These are phyloP conservation scores for Heliconius erato DNA, from an alignment of 2,888 invertebrate genomes.

Conservation along the genomic window DNA sequence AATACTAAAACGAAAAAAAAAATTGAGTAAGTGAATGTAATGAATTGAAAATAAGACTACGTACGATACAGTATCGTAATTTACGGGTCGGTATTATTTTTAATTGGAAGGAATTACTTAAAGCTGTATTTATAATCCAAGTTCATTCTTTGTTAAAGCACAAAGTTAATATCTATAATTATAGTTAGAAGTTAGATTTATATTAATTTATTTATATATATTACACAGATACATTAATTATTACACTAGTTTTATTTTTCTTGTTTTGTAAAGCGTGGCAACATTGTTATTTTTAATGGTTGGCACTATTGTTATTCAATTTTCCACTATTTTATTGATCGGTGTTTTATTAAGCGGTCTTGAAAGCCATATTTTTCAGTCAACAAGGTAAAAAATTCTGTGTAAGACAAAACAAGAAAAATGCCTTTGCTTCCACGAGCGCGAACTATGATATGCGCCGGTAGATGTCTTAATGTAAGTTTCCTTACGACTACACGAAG, in stretches of 20 bases:
- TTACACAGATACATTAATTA: no score
- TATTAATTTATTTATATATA: no score
- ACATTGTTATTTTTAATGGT: not conserved
- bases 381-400: conserved; percentile 24
- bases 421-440: conserved; percentile 37
- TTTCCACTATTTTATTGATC: conserved; percentile 13
- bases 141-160: no score
- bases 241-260: not conserved
- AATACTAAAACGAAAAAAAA: no score
- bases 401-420: conserved; percentile 7
- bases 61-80: no score
- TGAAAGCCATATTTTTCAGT: conserved; percentile 1
- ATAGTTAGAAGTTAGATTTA: no score
- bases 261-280: not conserved
- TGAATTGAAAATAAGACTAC: no score
- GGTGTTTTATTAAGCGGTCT: not conserved
- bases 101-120: no score
- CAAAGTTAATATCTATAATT: no score
- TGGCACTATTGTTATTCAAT: conserved; percentile 16
- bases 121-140: no score
- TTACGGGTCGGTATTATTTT: no score
- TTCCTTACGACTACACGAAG: conserved; percentile 54
- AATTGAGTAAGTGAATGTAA: no score
- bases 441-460: conserved; percentile 30
- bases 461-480: conserved; percentile 26